phyloP scores from a whole-genome alignment of 2,113 vertebrate genomes.

The Puffinus mauretanicus region DNA sequence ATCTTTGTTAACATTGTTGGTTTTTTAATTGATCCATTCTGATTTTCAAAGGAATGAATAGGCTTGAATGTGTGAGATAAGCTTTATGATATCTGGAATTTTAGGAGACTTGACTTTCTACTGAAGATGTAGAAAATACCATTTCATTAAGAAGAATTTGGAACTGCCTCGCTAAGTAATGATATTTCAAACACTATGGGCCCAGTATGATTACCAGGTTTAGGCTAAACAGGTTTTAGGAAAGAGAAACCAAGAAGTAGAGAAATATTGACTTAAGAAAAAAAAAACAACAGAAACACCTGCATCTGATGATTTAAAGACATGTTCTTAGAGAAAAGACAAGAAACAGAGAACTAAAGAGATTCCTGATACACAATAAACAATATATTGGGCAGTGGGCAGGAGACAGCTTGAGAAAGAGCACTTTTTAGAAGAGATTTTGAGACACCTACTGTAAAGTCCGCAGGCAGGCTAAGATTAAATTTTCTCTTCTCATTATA shows the following conservation, averaged over 20 bases:
- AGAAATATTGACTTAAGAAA: neutral
- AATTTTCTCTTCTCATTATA: neutral
- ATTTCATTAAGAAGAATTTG: neutral
- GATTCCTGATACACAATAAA: neutral
- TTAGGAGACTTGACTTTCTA: neutral
- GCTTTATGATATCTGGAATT: neutral
- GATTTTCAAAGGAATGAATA: neutral
- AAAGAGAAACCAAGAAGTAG: neutral
- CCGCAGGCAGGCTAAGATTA: neutral
- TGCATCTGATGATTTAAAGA: neutral
- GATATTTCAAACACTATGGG: neutral
- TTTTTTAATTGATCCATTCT: neutral
- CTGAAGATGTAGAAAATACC: neutral
- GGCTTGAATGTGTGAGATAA: neutral
- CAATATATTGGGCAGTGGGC: neutral
- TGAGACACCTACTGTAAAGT: neutral
- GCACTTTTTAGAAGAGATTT: neutral
- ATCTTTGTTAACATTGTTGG: neutral
- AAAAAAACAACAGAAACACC: neutral
- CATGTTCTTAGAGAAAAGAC: neutral
- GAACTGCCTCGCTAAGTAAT: neutral
- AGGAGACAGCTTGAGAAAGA: neutral
- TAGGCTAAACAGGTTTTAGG: neutral
- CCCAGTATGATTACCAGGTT: neutral
- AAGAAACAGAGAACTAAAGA: neutral